A percentile compares a stretch with the other conserved stretches of the same genome.
Conservation (phyloP, 2,888 invertebrate genomes). For the Pharmacophagus antenor region DNA sequence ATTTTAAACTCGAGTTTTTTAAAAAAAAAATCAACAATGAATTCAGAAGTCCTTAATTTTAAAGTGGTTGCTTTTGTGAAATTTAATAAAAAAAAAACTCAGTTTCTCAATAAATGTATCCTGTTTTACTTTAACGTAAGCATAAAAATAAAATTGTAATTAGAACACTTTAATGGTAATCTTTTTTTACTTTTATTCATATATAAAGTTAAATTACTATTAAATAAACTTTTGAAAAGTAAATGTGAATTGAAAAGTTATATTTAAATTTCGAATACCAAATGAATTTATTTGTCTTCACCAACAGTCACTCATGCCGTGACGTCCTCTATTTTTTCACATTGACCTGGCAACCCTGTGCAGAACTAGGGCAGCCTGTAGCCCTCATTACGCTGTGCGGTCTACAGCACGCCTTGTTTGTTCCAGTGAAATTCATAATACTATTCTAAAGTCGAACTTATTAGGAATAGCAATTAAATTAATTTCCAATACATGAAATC, state of each 20-base stretch:
- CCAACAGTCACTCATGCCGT: constrained; percentile 8
- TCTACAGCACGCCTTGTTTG: constrained; percentile 35
- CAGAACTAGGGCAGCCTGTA: constrained; percentile 36
- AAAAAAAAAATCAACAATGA: too few relatives aligned
- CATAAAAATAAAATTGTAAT: not conserved
- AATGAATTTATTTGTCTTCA: constrained; percentile 8
- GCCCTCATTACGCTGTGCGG: constrained; percentile 36
- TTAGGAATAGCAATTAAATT: constrained; percentile 6
- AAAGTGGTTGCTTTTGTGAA: too few relatives aligned
- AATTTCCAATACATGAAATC: not conserved
- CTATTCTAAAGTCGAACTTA: constrained; percentile 19
- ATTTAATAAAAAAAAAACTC: too few relatives aligned
- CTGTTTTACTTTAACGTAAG: not conserved
- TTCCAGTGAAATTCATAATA: constrained; percentile 29
- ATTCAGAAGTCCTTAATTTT: too few relatives aligned
- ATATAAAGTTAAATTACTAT: not conserved
- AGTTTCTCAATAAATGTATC: not conserved
- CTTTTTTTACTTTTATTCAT: too few relatives aligned
- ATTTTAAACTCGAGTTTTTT: too few relatives aligned
- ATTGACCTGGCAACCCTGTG: constrained; percentile 28
- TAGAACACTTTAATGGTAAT: too few relatives aligned
- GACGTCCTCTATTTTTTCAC: constrained; percentile 28
- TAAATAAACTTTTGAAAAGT: not conserved
- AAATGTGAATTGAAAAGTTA: constrained; percentile 6
- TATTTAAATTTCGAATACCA: constrained; percentile 5